Evolutionary conservation across 2,888 invertebrate genomes (phyloP), one percentile per base, ranked within the genome.

Genomic region (Aspidiotus destructor): DNA sequence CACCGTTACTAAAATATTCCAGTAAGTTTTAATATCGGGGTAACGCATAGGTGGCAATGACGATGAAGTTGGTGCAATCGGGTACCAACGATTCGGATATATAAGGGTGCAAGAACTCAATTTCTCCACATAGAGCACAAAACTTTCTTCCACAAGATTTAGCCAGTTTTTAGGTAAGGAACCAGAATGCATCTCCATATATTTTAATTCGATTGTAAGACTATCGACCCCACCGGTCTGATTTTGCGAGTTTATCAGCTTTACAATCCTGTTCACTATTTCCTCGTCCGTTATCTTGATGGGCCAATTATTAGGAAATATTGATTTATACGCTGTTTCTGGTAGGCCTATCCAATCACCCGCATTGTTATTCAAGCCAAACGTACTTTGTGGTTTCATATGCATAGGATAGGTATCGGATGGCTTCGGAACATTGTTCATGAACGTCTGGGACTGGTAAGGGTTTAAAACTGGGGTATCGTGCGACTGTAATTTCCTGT

Each of bases 121-220:
- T 5, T 44, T 11, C 28, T 67, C 67, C n/a, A 60, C 52, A 41
- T 44, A 67, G 5, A 67, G 15, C 2, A 58, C 7, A 7, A 10
- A 40, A 40, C 48, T 28, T n/a, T 15, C 41, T 17, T 67, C 67
- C n/a, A 67, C 11, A n/a, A 52, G 15, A 28, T 42, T 9, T 17
- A 67, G 13, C 67, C 67, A 67, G 15, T 67, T 40, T 9, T 44
- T n/a, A 9, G 67, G 67, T n/a, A 57, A 57, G 15, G 13, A 3
- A 40, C 2, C 8, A 2, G 40, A 58, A 28, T 58, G 40, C 13
- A 13, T 58, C 8, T 58, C 58, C 13, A 28, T 17, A 17, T 58
- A 58, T 2, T 58, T 16, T 6, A 40, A 58, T 6, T 58, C 58
- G 2, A 58, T 40, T 28, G 58, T 28, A 58, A 40, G 40, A 58